Evolutionary conservation across 2,888 invertebrate species (phyloP).

Genomic region (Agonopterix subpropinquella): DNA sequence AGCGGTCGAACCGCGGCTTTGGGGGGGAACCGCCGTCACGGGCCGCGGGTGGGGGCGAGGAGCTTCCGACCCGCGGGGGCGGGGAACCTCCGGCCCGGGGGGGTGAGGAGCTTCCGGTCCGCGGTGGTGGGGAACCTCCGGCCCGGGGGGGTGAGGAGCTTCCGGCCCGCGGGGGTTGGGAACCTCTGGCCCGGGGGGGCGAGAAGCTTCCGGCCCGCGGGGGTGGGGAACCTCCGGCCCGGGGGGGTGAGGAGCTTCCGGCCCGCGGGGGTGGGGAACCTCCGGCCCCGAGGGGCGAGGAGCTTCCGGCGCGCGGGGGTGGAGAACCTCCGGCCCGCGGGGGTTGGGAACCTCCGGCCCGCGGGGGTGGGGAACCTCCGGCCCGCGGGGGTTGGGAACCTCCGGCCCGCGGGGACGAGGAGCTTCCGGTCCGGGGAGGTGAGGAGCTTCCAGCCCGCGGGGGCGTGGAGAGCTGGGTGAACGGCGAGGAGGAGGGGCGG

Average conservation of each 20-base stretch:
- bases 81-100: conserved; percentile 4
- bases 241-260: background rate
- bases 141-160: background rate
- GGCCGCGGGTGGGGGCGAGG: conserved; percentile 2
- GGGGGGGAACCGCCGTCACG: conserved; percentile 14
- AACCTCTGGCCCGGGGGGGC: conserved; percentile 4
- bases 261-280: conserved; percentile 2
- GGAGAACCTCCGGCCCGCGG: conserved; percentile 5
- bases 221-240: conserved; percentile 14
- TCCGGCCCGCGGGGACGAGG: conserved; percentile 28
- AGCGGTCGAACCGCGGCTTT: conserved; percentile 34
- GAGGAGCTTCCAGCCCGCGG: conserved; percentile 2
- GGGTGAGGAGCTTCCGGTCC: conserved; percentile 1
- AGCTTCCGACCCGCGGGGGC: conserved; percentile 1
- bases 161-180: background rate
- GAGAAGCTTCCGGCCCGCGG: conserved; percentile 23
- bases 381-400: conserved; percentile 4
- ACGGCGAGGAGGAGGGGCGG: conserved; percentile 2
- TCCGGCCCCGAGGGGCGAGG: background rate
- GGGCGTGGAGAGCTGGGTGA: background rate
- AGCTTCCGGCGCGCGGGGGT: conserved; percentile 4
- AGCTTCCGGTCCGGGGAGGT: conserved; percentile 3
- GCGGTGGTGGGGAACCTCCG: conserved; percentile 2
- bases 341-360: background rate
- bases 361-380: background rate